Base-by-base conservation (phyloP, 2,888 invertebrate species). In the Coecobrya sp. region DNA sequence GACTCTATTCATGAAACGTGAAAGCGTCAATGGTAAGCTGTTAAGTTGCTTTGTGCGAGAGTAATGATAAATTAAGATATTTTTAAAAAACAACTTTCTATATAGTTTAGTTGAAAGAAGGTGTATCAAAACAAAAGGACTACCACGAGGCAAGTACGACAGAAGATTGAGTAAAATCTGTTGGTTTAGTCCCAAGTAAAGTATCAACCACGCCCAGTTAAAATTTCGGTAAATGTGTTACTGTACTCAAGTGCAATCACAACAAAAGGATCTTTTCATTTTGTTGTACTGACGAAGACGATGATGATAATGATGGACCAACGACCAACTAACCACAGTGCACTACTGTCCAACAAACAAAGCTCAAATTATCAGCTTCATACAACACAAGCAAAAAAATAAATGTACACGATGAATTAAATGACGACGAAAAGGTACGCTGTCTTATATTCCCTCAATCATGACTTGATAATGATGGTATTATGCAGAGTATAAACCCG, bases 151-250 rank as follows among this genome's bases (percentile, higher is more conserved):
- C 76, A 76, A 68, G 68, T 68, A 30, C n/a, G 16, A 27, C 36
- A n/a, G 42, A 19, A 62, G 62, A 13, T 11, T 59, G 19, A 65
- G 70, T 36, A 76, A 76, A 76, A 25, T 76, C 19, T 36, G 59
- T 52, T 59, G 82, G 19, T 82, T 82, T 36, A 59, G 82, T 52
- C 82, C 16, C 30, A 70, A 49, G 45, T 79, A 52, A 79, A 52
- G 81, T 59, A 65, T 68, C 59, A 73, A 19, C 91, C 91, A 91
- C 91, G 79, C 91, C 91, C 91, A 91, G 30, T 52, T 65, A 68
- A 87, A 73, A 91, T 91, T 91, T 91, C 87, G 91, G 86, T 91
- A 91, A 86, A 87, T 91, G 91, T 91, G 91, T 87, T 91, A 91
- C 91, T 91, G 91, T 91, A 84, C 86, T n/a, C 82, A 68, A 55